phyloP scores from a whole-genome alignment of 2,113 vertebrate genomes.

The Odocoileus virginianus region DNA sequence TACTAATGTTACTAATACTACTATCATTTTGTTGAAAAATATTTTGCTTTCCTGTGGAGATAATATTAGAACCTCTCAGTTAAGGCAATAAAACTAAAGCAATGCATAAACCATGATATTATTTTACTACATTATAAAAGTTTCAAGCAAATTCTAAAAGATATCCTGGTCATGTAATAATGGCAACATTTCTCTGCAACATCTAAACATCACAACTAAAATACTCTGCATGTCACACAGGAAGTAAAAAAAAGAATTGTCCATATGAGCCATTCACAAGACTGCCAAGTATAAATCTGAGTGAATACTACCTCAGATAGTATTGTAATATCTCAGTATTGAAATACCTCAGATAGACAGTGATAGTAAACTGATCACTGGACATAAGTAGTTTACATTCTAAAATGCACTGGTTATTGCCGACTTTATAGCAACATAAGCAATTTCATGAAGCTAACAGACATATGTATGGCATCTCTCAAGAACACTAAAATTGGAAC shows the following conservation, averaged over 20 bases:
- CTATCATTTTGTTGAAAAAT: neutral
- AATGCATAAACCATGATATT: neutral
- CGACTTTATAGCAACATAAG: neutral
- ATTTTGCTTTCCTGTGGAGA: neutral
- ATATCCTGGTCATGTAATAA: neutral
- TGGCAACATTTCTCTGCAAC: neutral
- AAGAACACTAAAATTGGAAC: neutral
- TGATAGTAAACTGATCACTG: neutral
- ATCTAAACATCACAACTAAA: neutral
- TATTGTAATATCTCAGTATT: no score
- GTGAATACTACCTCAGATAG: neutral
- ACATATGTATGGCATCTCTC: neutral
- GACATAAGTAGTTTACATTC: neutral
- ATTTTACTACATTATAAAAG: neutral
- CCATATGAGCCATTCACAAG: neutral
- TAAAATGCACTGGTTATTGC: neutral
- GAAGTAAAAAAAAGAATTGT: neutral
- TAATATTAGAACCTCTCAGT: neutral
- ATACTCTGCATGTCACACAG: neutral
- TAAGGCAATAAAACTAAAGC: slow-evolving; percentile 19
- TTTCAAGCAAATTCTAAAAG: neutral
- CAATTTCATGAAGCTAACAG: neutral
- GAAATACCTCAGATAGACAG: no score
- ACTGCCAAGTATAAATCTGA: neutral
- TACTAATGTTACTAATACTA: neutral